Percentiles rank a stretch among this genome's conserved stretches.
Evolutionary conservation across 2,797 vertebrate species (phyloP).

Genomic region (Acipenser ruthenus): DNA sequence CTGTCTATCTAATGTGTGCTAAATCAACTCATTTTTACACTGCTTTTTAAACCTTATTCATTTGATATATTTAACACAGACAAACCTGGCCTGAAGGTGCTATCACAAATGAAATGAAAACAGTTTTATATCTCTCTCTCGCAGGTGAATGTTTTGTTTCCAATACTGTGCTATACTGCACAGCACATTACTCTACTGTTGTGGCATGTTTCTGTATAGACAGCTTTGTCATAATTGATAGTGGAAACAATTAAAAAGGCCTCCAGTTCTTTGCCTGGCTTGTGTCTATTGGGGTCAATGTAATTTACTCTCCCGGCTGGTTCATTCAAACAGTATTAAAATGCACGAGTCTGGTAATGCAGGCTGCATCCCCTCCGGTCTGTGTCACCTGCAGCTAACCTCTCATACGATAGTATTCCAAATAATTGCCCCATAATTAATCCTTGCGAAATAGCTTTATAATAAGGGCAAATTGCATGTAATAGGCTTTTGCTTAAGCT

Average conservation of each 20-base stretch:
- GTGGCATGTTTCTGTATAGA: no score
- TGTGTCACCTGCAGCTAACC: slow-evolving; percentile 38
- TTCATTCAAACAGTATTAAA: slow-evolving; percentile 39
- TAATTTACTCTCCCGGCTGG: slow-evolving; percentile 38
- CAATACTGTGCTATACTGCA: no score
- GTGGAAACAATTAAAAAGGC: slow-evolving; percentile 11
- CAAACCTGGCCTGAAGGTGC: no score
- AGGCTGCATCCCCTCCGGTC: slow-evolving; percentile 29
- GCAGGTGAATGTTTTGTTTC: no score
- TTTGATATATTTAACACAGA: no score
- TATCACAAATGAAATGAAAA: no score
- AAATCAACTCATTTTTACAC: no score
- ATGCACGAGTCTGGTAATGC: slow-evolving; percentile 24
- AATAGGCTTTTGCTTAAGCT: slow-evolving; percentile 37
- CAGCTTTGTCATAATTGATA: background rate
- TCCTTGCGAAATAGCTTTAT: slow-evolving; percentile 37
- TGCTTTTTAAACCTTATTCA: no score
- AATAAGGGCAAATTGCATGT: slow-evolving; percentile 39
- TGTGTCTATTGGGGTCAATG: slow-evolving; percentile 35
- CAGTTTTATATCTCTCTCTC: no score
- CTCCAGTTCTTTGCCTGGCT: background rate
- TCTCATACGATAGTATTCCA: slow-evolving; percentile 41
- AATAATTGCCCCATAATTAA: slow-evolving; percentile 48
- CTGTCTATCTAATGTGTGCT: no score
- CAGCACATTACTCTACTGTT: no score